A percentile compares a stretch with the other conserved stretches of the same genome.
These are phyloP conservation scores for Meleagris gallopavo DNA, from an alignment of 2,113 vertebrate species.

Conservation along the genomic window DNA sequence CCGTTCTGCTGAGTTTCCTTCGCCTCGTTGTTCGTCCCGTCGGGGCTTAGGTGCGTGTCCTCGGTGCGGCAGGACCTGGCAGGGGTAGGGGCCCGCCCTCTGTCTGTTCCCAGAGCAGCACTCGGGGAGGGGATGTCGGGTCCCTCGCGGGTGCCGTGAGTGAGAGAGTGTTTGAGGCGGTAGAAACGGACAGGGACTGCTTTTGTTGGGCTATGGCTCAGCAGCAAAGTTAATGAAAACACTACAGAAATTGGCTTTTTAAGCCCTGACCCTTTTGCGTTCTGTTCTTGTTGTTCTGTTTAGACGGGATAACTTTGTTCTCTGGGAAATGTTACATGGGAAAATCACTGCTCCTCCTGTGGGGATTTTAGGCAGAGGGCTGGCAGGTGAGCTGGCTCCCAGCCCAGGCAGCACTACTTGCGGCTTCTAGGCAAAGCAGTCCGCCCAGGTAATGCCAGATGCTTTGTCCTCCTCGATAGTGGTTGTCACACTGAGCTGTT, in stretches of 20 bases:
- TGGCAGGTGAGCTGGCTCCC: slow-evolving; percentile 20
- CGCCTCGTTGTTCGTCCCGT: background rate
- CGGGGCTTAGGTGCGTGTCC: background rate
- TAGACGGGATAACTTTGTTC: background rate
- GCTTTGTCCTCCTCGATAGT: background rate
- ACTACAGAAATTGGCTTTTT: background rate
- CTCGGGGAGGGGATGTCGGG: no score
- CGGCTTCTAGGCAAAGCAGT: background rate
- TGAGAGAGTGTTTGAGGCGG: fast-evolving
- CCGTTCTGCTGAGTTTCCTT: fast-evolving
- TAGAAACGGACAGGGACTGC: fast-evolving
- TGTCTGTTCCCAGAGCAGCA: fast-evolving
- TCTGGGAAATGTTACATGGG: background rate
- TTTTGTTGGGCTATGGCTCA: background rate
- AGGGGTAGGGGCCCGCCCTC: no score
- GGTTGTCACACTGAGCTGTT: background rate
- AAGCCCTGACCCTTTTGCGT: background rate
- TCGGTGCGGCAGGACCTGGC: fast-evolving
- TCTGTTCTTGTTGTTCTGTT: background rate
- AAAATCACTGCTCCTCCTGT: background rate
- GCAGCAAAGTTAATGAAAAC: background rate
- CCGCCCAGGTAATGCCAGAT: background rate
- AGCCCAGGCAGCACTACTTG: background rate
- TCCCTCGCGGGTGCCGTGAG: background rate
- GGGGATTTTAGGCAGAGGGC: background rate